phyloP scores from a whole-genome alignment of 2,888 invertebrate genomes.

The Bruchidius siliquastri region DNA sequence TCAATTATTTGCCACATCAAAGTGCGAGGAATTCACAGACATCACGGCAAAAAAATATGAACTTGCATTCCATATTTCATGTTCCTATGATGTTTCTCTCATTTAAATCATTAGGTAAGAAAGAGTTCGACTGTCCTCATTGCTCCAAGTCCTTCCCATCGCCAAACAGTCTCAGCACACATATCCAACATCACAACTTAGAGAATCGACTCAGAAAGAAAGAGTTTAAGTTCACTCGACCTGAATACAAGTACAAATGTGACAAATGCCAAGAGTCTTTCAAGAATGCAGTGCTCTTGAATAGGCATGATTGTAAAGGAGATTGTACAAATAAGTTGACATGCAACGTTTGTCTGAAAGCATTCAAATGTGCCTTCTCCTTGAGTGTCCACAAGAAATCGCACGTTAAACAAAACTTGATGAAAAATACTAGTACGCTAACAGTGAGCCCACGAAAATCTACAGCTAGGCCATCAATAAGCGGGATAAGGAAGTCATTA shows the following conservation, averaged over 20 bases:
- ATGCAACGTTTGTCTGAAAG: slow-evolving; percentile 1
- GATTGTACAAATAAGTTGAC: slow-evolving; percentile 7
- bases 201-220: slow-evolving; percentile 27
- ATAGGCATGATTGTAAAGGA: slow-evolving; percentile 31
- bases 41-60: too few relatives aligned
- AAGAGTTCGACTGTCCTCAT: slow-evolving; percentile 36
- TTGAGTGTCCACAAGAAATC: slow-evolving; percentile 36
- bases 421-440: slow-evolving; percentile 29
- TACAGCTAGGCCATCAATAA: slow-evolving; percentile 12
- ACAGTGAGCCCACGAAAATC: slow-evolving; percentile 33
- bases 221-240: slow-evolving; percentile 8
- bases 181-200: slow-evolving; percentile 41
- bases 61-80: too few relatives aligned
- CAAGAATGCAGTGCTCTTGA: slow-evolving; percentile 37
- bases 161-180: slow-evolving; percentile 40
- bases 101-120: slow-evolving; percentile 9
- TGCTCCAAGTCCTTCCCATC: slow-evolving; percentile 44
- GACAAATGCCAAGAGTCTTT: slow-evolving; percentile 34
- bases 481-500: not conserved
- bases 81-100: not conserved
- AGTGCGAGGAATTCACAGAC: too few relatives aligned
- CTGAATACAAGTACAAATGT: slow-evolving; percentile 38
- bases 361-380: slow-evolving; percentile 31
- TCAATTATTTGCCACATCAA: too few relatives aligned
- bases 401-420: slow-evolving; percentile 37